Evolutionary conservation across 2,888 invertebrate species (phyloP).

Genomic region (Aphidius colemani): DNA sequence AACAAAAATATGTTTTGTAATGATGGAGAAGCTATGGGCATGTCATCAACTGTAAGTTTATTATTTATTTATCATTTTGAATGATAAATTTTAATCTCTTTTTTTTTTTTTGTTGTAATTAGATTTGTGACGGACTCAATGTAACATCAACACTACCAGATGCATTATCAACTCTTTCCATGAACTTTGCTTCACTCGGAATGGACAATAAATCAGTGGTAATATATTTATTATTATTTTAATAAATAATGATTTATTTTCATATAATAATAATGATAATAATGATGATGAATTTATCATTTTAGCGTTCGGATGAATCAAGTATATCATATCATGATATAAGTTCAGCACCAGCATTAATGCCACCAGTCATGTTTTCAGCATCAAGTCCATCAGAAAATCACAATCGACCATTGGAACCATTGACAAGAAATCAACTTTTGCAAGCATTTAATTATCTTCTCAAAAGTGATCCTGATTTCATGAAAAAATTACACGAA

Average conservation of each 20-base stretch:
- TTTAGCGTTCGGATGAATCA: conserved; percentile 45
- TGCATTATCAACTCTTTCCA: conserved; percentile 17
- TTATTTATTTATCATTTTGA: too few species aligned
- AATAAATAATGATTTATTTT: neutral
- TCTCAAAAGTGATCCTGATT: conserved; percentile 84
- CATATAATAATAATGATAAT: neutral
- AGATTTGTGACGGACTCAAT: neutral
- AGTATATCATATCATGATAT: conserved; percentile 34
- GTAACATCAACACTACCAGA: neutral
- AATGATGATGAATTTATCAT: conserved; percentile 13
- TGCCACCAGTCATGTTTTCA: conserved; percentile 85
- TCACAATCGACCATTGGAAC: conserved; percentile 65
- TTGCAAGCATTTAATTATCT: conserved; percentile 88
- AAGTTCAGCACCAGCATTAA: conserved; percentile 68
- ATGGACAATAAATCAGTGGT: conserved; percentile 18
- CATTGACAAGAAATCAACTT: conserved; percentile 85
- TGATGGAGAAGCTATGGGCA: conserved; percentile 15
- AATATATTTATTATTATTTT: neutral
- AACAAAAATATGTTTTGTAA: conserved; percentile 12
- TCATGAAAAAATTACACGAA: conserved; percentile 87
- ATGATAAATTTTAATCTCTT: too few species aligned
- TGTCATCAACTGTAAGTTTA: conserved; percentile 13
- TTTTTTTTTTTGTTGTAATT: too few species aligned
- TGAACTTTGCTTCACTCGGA: conserved; percentile 18
- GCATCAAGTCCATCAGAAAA: conserved; percentile 55